These are phyloP conservation scores for Siniperca chuatsi DNA, from an alignment of 2,113 vertebrate species.

Conservation along the genomic window DNA sequence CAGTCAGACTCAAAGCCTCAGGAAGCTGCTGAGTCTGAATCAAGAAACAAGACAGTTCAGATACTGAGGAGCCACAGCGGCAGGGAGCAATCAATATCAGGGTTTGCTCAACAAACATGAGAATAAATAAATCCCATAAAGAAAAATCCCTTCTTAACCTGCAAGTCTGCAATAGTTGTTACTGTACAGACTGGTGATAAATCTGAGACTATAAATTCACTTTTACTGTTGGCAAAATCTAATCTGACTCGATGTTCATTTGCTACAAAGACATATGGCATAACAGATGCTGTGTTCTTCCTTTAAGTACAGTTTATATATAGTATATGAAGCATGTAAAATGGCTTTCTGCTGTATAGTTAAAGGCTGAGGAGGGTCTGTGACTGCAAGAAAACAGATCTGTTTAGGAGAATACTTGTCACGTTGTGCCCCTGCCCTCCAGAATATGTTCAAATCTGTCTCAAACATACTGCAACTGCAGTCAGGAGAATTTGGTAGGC, in stretches of 20 bases:
- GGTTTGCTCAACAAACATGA: not conserved
- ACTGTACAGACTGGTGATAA: not conserved
- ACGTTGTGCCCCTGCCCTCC: not conserved
- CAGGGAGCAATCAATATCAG: not conserved
- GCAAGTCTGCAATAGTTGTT: not conserved
- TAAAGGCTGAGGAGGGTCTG: slow-evolving; percentile 1
- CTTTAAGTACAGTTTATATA: slow-evolving; percentile 14
- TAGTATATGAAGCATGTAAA: slow-evolving; percentile 12
- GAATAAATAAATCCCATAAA: slow-evolving; percentile 8
- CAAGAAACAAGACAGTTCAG: slow-evolving; percentile 13
- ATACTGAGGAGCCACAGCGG: slow-evolving; percentile 13
- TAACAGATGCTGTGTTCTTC: slow-evolving; percentile 28
- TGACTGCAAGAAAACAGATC: not conserved
- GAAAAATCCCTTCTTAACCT: not conserved
- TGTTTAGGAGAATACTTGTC: not conserved
- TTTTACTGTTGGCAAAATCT: not conserved
- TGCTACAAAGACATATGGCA: slow-evolving; percentile 28
- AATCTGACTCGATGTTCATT: slow-evolving; percentile 17
- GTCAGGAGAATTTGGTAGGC: not conserved
- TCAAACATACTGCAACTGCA: not conserved
- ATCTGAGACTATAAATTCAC: not conserved
- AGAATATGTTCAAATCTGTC: not conserved
- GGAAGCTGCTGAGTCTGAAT: slow-evolving; percentile 27
- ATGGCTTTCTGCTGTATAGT: not conserved
- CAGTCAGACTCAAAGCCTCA: slow-evolving; percentile 3